Evolutionary conservation across 2,888 invertebrate genomes (phyloP).

Genomic region (Tridacna crocea): DNA sequence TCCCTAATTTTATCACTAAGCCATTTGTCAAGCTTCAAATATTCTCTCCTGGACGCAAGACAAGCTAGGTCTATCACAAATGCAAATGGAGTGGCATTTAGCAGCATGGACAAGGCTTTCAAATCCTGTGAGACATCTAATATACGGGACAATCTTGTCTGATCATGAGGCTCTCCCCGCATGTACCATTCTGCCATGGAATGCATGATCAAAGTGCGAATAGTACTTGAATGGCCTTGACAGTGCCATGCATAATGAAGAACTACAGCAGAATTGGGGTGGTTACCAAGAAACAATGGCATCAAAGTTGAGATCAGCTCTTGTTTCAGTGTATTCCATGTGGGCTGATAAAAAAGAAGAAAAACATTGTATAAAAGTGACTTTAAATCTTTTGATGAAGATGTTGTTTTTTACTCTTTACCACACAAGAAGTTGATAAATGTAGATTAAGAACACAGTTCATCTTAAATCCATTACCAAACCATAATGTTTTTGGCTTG

Average conservation of each 20-base stretch:
- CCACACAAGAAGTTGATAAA: too few relatives aligned
- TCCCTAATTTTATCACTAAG: constrained; percentile 97
- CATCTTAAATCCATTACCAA: too few relatives aligned
- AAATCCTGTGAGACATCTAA: constrained; percentile 97
- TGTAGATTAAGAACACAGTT: too few relatives aligned
- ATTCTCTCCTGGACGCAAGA: constrained; percentile 97
- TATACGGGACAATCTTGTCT: constrained; percentile 95
- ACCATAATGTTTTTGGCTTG: too few relatives aligned
- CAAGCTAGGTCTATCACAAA: constrained; percentile 99
- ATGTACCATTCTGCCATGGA: constrained; percentile 99
- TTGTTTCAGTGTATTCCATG: constrained; percentile 87
- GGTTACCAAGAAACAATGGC: constrained; percentile 96
- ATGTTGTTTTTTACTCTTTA: too few relatives aligned
- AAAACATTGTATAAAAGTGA: background rate
- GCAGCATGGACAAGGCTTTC: constrained; percentile 93
- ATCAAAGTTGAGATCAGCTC: constrained; percentile 94
- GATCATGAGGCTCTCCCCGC: constrained; percentile 93
- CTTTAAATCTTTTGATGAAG: too few relatives aligned
- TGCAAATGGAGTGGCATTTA: constrained; percentile 91
- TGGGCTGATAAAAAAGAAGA: constrained; percentile 68
- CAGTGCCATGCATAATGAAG: constrained; percentile 98
- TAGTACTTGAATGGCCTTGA: constrained; percentile 82
- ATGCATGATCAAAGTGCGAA: constrained; percentile 89
- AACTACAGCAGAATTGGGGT: constrained; percentile 98
- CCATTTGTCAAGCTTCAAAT: constrained; percentile 99